Evolutionary conservation across 2,888 invertebrate genomes (phyloP).

Genomic region (Sinodicranocentrus sp.): DNA sequence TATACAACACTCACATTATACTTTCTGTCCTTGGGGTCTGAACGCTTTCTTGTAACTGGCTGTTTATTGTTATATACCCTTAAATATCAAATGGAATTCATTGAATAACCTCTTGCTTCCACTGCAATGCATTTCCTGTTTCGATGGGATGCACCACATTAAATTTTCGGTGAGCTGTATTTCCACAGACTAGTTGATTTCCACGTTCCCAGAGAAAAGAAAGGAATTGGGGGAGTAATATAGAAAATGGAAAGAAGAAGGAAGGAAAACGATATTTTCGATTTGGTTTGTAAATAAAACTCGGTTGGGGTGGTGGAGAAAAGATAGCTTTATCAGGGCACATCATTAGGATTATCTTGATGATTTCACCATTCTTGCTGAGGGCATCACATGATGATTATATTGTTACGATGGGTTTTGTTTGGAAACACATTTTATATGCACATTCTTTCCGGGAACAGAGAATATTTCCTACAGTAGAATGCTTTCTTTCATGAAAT

Average conservation of each 20-base stretch:
- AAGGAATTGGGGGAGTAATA: conserved; percentile 5
- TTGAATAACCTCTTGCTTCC: conserved; percentile 32
- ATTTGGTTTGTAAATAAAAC: conserved; percentile 57
- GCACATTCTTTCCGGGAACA: background rate
- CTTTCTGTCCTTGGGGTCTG: too few species aligned
- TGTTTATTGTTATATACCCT: conserved; percentile 40
- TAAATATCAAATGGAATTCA: conserved; percentile 19
- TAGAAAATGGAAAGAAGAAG: conserved; percentile 18
- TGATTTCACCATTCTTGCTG: conserved; percentile 52
- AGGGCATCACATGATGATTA: conserved; percentile 38
- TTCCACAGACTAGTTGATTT: background rate
- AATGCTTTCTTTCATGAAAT: background rate
- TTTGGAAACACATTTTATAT: conserved; percentile 5
- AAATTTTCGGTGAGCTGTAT: background rate
- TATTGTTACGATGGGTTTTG: conserved; percentile 24
- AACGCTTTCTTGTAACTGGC: conserved; percentile 1
- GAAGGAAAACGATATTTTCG: conserved; percentile 34
- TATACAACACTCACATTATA: too few species aligned
- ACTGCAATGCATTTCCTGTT: background rate
- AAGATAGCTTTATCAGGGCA: conserved; percentile 51
- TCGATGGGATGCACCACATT: background rate
- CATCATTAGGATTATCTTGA: conserved; percentile 66
- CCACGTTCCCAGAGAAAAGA: background rate
- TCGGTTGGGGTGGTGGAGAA: conserved; percentile 10
- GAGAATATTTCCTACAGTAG: background rate